These are phyloP conservation scores for Turdus rufiventris DNA, from an alignment of 2,113 vertebrate species.

Conservation along the genomic window DNA sequence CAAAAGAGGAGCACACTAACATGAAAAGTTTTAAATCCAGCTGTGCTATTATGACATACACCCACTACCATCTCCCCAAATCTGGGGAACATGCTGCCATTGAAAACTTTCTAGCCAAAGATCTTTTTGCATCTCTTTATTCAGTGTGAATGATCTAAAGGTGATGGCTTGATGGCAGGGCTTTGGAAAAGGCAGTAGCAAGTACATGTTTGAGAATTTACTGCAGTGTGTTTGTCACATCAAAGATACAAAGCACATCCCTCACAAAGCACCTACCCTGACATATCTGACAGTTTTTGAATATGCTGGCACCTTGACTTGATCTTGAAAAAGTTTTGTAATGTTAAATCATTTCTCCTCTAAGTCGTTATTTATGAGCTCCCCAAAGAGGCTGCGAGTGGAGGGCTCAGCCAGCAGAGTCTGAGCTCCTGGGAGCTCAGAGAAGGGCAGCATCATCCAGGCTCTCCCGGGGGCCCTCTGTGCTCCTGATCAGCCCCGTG, in stretches of 20 bases:
- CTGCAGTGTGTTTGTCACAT: neutral
- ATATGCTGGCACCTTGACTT: constrained; percentile 23
- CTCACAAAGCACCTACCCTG: neutral
- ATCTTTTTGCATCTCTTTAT: neutral
- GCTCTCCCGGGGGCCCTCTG: neutral
- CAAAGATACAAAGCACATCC: neutral
- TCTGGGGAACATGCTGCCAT: neutral
- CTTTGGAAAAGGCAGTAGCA: neutral
- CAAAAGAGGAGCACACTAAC: neutral
- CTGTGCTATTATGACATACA: neutral
- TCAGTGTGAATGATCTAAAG: neutral
- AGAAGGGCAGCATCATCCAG: neutral
- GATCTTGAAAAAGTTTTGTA: constrained; percentile 37
- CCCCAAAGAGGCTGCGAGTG: neutral
- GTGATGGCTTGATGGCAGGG: neutral
- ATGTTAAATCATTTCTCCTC: neutral
- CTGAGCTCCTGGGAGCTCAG: neutral
- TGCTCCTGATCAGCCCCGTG: accelerated
- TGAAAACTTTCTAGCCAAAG: neutral
- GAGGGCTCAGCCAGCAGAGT: neutral
- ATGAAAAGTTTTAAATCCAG: neutral
- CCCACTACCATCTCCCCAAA: neutral
- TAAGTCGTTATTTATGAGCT: neutral
- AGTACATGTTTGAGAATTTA: neutral
- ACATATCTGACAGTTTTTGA: neutral